Evolutionary conservation across 2,797 vertebrate genomes (phyloP).

Genomic region (Brotula barbata): DNA sequence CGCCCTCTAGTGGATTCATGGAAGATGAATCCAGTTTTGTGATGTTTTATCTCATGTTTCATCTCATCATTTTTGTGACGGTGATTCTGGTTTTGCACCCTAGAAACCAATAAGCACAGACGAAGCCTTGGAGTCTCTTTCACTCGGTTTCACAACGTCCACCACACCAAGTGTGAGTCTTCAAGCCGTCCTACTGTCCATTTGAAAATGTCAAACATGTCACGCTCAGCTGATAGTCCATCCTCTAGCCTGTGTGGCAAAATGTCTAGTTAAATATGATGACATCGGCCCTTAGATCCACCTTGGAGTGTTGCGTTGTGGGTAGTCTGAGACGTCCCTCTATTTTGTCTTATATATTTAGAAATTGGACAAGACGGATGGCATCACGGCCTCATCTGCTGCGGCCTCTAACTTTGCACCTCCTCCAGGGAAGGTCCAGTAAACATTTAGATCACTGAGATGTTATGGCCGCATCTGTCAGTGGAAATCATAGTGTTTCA

Average conservation of each 20-base stretch:
- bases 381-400: constrained; percentile 46
- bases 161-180: constrained; percentile 45
- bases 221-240: constrained; percentile 12
- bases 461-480: no score
- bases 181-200: not conserved
- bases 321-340: not conserved
- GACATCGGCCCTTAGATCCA: not conserved
- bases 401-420: constrained; percentile 63
- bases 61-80: not conserved
- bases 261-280: not conserved
- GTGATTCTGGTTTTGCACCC: constrained; percentile 10
- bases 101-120: constrained; percentile 75
- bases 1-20: constrained; percentile 70
- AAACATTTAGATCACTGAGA: no score
- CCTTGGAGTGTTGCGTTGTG: not conserved
- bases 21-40: not conserved
- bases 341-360: constrained; percentile 12
- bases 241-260: not conserved
- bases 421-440: constrained; percentile 54
- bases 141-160: constrained; percentile 64
- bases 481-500: no score
- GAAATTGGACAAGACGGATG: constrained; percentile 45
- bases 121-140: constrained; percentile 75
- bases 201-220: constrained; percentile 7
- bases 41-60: no score